Evolutionary conservation across 2,888 invertebrate genomes (phyloP), one percentile per base, ranked within the genome.

Genomic region (Drosophila pseudotakahashii): DNA sequence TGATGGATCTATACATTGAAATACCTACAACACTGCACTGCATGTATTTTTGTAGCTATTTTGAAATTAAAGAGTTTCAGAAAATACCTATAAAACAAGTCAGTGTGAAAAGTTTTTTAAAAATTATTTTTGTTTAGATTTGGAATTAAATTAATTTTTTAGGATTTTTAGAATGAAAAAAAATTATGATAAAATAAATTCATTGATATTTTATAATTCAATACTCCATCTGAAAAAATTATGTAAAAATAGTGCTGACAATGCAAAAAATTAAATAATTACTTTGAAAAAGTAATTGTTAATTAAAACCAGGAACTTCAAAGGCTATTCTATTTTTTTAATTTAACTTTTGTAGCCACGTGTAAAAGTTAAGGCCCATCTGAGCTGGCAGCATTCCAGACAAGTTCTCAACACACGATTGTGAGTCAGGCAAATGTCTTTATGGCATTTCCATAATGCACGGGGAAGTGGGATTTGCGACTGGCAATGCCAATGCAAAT

Each of bases 401-500:
- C 32, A 57, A 37, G 51, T 60, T 78, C 63, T 73, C 68, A 63
- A 58, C 53, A 60, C 55, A 54, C 51, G 50, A 61, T 62, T 60
- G 44, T 73, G 58, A 66, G 52, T 53, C 73, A 54, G 48, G 39
- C 30, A 54, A 55, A 62, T 55, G 51, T 26, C 52, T 55, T 37
- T 50, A 26, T 50, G 51, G 23, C 45, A 73, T 86, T 86, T 80
- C 62, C 26, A 69, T 70, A 76, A 41, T 36, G 61, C 41, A 51
- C 47, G 10, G 47, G 14, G 26, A 9, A 45, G n/a, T 7, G 30
- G 30, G 26, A 26, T 26, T 45, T 30, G 23, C 13, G 44, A 23
- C 5, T 23, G 23, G 14, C 45, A 47, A 30, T 47, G 47, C 32
- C 47, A 55, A 63, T 71, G 64, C 39, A 55, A 63, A 57, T 55